Percentiles rank a stretch among this genome's conserved stretches.
These are phyloP conservation scores for Trichopria drosophilae DNA, from an alignment of 2,888 invertebrate genomes.

Conservation along the genomic window DNA sequence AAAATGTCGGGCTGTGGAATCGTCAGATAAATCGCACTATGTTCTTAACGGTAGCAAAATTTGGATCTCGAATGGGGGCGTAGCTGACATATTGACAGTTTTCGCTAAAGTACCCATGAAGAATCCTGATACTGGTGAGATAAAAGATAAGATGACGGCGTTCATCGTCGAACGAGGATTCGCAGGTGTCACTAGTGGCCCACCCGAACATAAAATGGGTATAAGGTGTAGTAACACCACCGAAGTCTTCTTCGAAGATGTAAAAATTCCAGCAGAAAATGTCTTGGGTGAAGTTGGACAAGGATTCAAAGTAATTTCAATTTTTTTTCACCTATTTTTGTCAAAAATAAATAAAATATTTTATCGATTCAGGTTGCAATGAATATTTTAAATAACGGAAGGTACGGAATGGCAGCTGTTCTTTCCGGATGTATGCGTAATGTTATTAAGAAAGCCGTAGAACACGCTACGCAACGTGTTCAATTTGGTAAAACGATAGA, in stretches of 20 bases:
- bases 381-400: conserved; percentile 97
- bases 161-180: conserved; percentile 95
- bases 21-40: conserved; percentile 87
- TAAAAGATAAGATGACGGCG: conserved; percentile 79
- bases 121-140: conserved; percentile 68
- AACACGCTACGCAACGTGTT: conserved; percentile 84
- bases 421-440: conserved; percentile 89
- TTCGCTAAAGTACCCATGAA: conserved; percentile 89
- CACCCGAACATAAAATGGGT: conserved; percentile 99
- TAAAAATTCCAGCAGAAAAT: conserved; percentile 87
- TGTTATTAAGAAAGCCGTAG: conserved; percentile 84
- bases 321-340: neutral
- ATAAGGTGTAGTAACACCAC: conserved; percentile 96
- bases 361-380: conserved; percentile 78
- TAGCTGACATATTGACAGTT: conserved; percentile 95
- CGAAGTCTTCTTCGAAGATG: conserved; percentile 90
- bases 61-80: conserved; percentile 98
- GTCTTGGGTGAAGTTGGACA: conserved; percentile 87
- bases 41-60: conserved; percentile 96
- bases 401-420: conserved; percentile 97
- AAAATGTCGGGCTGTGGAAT: conserved; percentile 79
- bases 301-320: conserved; percentile 73
- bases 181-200: conserved; percentile 89
- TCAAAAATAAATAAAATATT: neutral
- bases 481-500: conserved; percentile 89